Base-by-base conservation (phyloP, 1,140 invertebrate species). In the Trinorchestia longiramus region DNA sequence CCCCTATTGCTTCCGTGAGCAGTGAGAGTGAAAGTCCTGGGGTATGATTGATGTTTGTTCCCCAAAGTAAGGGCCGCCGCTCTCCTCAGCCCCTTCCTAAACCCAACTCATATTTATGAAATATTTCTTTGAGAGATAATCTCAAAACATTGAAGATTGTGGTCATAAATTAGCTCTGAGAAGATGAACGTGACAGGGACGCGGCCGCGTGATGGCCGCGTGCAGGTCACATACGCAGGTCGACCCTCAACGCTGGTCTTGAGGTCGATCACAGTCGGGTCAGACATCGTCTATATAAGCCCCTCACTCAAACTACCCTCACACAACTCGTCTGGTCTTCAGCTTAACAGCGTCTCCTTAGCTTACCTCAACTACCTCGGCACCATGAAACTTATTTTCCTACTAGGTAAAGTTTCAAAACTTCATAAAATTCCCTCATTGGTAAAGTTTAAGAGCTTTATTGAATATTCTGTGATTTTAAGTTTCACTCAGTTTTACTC, bases 251-350 rank as follows among this genome's bases (percentile, higher is more conserved):
- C 43, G 88, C 41, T 11, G n/a, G 43, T 43, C 28, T 3, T 3
- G 88, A 90, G 88, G 88, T 90, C 88, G 43, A 90, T 90, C 88
- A 90, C 88, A 41, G 6, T 90, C n/a, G 88, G 88, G n/a, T 90
- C n/a, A 90, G 15, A 43, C 88, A 28, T 36, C 88, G 15, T 90
- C 4, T 90, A 90, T 90, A 90, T 90, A 90, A 90, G 88, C 88
- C n/a, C 41, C 41, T 43, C 43, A 15, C 43, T 90, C 88, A 3
- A 28, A 0, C n/a, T 42, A 41, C 43, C 88, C 41, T 41, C 41
- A 42, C 88, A 90, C 88, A 90, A 90, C n/a, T 43, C 88, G 43
- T 42, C 43, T 28, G 88, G 88, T 90, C 88, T 90, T 43, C 88
- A 90, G 88, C 88, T 41, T 90, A 41, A 28, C 88, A 90, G 43